Base-by-base conservation (phyloP, 2,888 invertebrate genomes). In the Anoplius nigerrimus region DNA sequence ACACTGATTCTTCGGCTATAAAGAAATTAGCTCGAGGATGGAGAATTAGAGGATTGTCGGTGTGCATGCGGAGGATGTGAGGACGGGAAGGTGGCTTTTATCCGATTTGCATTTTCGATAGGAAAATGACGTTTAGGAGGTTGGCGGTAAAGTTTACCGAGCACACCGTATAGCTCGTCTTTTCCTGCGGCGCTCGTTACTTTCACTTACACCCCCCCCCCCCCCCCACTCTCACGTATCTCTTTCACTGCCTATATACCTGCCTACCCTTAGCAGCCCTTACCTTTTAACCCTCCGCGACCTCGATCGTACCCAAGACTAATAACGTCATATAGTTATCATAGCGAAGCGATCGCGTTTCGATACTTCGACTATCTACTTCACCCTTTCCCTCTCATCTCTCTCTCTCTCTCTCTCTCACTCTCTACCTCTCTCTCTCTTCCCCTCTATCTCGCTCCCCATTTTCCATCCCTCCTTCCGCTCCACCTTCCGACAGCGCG, bases 311-410 rank as follows among this genome's bases (percentile, higher is more conserved):
- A 8, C 46, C 24, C 59, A 24, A 62, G 58, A 27, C 66, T 79
- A 76, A 78, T 75, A 75, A 75, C 63, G 75, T 81, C 74, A 66
- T 68, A 64, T 67, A 73, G 74, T 74, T 75, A 71, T 75, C 66
- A 66, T 71, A 52, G 54, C 27, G 52, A 63, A 65, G 66, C 56
- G 60, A 73, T 73, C 71, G 68, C 61, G 45, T 70, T 72, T 65
- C 66, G 67, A 70, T 80, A 69, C 62, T 72, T 75, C 27, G 51
- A 53, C 58, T 22, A 42, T 60, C 55, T 61, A 42, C 52, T 62
- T 59, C 63, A 57, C 34, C 53, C 53, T 56, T 54, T 43, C 54
- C 34, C 60, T 24, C 24, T 13, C 8, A 8, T 18, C 48, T 45
- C 4, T 45, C 45, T 45, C 16, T 45, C 16, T 16, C 45, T 45